Evolutionary conservation across 1,140 invertebrate species (phyloP).

Genomic region (Tenebrio molitor): DNA sequence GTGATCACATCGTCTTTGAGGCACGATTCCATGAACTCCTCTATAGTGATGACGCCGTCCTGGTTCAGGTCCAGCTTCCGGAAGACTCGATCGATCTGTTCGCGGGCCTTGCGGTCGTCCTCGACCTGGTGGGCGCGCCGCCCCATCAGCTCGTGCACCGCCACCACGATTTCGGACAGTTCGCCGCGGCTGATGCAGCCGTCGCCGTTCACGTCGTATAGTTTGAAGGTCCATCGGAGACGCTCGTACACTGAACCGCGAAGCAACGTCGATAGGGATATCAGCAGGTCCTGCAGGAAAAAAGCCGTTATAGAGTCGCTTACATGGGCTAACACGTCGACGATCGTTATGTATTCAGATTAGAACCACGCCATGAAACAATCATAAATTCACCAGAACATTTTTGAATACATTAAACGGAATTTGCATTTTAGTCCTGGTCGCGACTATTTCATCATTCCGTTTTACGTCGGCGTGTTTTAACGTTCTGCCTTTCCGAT

Average conservation of each 20-base stretch:
- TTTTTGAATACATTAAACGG: slow-evolving; percentile 20
- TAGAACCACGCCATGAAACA: slow-evolving; percentile 27
- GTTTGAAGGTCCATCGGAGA: slow-evolving; percentile 92
- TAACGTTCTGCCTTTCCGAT: neutral
- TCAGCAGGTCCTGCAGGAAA: slow-evolving; percentile 82
- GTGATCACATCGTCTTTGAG: slow-evolving; percentile 90
- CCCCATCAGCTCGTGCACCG: slow-evolving; percentile 94
- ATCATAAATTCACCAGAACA: slow-evolving; percentile 21
- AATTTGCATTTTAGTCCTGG: slow-evolving; percentile 15
- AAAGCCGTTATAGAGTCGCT: neutral
- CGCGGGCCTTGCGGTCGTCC: slow-evolving; percentile 84
- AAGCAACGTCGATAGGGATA: slow-evolving; percentile 90
- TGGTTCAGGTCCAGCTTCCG: slow-evolving; percentile 94
- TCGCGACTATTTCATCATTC: slow-evolving; percentile 4
- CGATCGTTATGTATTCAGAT: slow-evolving; percentile 25
- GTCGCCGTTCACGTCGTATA: slow-evolving; percentile 96
- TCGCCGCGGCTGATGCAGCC: slow-evolving; percentile 93
- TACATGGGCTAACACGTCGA: neutral
- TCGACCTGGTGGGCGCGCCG: slow-evolving; percentile 78
- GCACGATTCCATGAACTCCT: slow-evolving; percentile 97
- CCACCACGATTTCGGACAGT: slow-evolving; percentile 89
- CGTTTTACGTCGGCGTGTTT: slow-evolving; percentile 2
- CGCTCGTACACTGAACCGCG: slow-evolving; percentile 93
- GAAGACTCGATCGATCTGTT: slow-evolving; percentile 87
- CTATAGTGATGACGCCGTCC: slow-evolving; percentile 95